Evolutionary conservation across 2,888 invertebrate genomes (phyloP), one percentile per base, ranked within the genome.

Genomic region (Caenorhabditis doughertyi): DNA sequence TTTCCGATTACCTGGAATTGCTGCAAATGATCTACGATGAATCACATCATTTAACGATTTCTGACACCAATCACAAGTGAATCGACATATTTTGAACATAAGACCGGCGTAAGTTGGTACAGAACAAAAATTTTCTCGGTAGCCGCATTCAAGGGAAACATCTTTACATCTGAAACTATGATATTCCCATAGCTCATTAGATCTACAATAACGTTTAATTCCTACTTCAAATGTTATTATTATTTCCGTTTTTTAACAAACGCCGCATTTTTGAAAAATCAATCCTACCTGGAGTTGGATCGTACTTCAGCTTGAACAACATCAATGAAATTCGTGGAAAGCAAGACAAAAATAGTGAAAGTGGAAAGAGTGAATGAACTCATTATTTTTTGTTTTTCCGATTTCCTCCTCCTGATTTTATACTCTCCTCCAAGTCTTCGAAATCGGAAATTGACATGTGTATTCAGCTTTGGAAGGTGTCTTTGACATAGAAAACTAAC

Each of bases 21-120:
- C 51, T 0, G 23, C n/a, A 39, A 60, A 42, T 0, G 16, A 42
- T 60, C 56, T 16, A 8, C 44, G 39, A 21, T 27, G 47, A 29
- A 65, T 72, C 23, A 56, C 56, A 35, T 72, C 71, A n/a, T 71
- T 56, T 2, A 73, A 23, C 0, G 58, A 53, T 18, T 65, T 72
- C 42, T 80, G 72, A 53, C 79, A 80, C 74, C 74, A 81, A 32
- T 74, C 74, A 51, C 81, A 81, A 5, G 70, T 65, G 16, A 39
- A 49, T 29, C 74, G 27, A 49, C 81, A 81, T 25, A 74, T 55
- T 58, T 70, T 70, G 65, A 74, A 81, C 81, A 81, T 81, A 0
- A 74, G 51, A 16, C 71, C 81, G 0, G 74, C 60, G 39, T 81
- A 81, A 5, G 35, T 42, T 5, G 74, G 55, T 8, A 29, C 27